A percentile compares a stretch with the other conserved stretches of the same genome.
These are phyloP conservation scores for Campylomormyrus numenius DNA, from an alignment of 2,113 vertebrate genomes.

Conservation along the genomic window DNA sequence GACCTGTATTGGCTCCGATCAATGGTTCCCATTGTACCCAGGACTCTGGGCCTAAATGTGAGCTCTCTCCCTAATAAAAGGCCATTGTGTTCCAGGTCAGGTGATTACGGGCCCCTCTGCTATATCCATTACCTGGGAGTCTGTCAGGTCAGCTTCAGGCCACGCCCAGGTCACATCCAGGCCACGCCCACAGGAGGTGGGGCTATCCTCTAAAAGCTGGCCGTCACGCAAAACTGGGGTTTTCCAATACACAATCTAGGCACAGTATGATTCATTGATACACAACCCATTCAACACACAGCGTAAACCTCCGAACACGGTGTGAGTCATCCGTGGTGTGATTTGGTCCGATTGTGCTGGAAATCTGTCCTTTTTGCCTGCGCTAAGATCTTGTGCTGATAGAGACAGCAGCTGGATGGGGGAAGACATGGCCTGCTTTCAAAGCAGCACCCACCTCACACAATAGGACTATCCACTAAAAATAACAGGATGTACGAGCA, in stretches of 20 bases:
- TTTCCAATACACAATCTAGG: neutral
- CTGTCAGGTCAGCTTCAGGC: neutral
- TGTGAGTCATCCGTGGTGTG: neutral
- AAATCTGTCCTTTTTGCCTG: neutral
- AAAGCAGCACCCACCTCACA: neutral
- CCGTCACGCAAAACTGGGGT: neutral
- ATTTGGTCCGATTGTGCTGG: neutral
- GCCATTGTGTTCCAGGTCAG: neutral
- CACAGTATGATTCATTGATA: neutral
- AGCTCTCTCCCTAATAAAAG: neutral
- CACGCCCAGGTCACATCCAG: neutral
- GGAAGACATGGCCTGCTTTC: neutral
- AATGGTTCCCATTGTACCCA: neutral
- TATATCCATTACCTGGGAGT: neutral
- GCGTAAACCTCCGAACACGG: neutral
- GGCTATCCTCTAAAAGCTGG: neutral
- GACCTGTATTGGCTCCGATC: neutral
- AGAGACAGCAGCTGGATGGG: neutral
- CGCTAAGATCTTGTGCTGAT: neutral
- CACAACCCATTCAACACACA: neutral
- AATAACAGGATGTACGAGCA: neutral
- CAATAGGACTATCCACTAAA: neutral
- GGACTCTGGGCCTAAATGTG: neutral
- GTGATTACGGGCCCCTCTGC: neutral
- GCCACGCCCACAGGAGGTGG: neutral